These are phyloP conservation scores for Pseudorhombus dupliciocellatus DNA, from an alignment of 2,113 vertebrate genomes.

Conservation along the genomic window DNA sequence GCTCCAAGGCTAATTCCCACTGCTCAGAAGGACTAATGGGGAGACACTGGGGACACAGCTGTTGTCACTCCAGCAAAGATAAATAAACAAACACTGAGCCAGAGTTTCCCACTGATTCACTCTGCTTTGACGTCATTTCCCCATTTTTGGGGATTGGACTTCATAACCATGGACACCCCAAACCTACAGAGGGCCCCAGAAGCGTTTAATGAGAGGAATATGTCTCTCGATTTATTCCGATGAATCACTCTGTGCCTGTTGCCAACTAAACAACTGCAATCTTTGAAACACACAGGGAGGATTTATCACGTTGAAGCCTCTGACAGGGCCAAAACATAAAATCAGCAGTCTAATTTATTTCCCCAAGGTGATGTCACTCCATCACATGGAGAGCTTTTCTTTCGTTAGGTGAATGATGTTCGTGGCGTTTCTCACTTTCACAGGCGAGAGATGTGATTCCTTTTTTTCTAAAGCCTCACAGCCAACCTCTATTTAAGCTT, in stretches of 20 bases:
- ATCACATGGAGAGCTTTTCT: slow-evolving; percentile 67
- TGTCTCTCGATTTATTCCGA: slow-evolving; percentile 49
- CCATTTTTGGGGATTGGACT: not conserved
- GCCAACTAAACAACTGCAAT: slow-evolving; percentile 77
- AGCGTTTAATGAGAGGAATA: slow-evolving; percentile 45
- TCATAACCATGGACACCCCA: slow-evolving; percentile 16
- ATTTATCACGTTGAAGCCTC: slow-evolving; percentile 70
- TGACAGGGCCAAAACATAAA: slow-evolving; percentile 77
- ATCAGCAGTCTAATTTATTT: slow-evolving; percentile 75
- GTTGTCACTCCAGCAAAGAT: slow-evolving; percentile 48
- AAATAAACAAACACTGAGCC: slow-evolving; percentile 63
- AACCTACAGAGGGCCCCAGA: slow-evolving; percentile 15
- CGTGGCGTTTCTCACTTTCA: slow-evolving; percentile 61
- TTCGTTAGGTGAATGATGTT: slow-evolving; percentile 58
- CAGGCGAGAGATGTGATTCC: slow-evolving; percentile 54
- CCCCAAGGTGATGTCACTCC: slow-evolving; percentile 75
- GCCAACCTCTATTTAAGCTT: slow-evolving; percentile 48
- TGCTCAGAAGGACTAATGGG: slow-evolving; percentile 49
- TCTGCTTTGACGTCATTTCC: slow-evolving; percentile 17
- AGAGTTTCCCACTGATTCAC: slow-evolving; percentile 22
- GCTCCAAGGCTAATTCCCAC: slow-evolving; percentile 53
- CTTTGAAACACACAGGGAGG: slow-evolving; percentile 57
- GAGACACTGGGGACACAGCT: slow-evolving; percentile 58
- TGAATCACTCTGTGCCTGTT: slow-evolving; percentile 71
- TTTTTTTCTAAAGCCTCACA: slow-evolving; percentile 49